phyloP scores from a whole-genome alignment of 2,888 invertebrate genomes.

The Aphrophora alni region DNA sequence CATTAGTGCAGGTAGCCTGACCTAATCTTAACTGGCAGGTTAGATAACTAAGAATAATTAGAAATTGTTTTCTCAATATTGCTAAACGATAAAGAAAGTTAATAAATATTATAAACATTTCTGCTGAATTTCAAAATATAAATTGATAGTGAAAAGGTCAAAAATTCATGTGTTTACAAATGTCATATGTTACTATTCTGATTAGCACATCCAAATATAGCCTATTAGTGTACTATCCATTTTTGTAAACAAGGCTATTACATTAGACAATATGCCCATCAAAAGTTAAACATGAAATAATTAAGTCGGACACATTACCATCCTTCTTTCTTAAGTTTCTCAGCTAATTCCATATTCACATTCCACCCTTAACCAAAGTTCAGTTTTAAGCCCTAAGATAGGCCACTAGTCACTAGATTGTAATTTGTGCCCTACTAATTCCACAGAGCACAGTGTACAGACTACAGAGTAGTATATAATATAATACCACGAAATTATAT shows the following conservation, averaged over 20 bases:
- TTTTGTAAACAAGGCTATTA: too few relatives aligned
- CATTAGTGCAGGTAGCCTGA: background rate
- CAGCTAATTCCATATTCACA: background rate
- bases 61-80: background rate
- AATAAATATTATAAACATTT: too few relatives aligned
- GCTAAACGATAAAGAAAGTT: too few relatives aligned
- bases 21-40: background rate
- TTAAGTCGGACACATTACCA: background rate
- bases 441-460: too few relatives aligned
- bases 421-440: too few relatives aligned
- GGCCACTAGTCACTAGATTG: background rate
- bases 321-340: background rate
- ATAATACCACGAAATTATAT: too few relatives aligned
- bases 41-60: background rate
- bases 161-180: background rate
- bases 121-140: too few relatives aligned
- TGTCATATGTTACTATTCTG: background rate
- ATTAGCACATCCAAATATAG: background rate
- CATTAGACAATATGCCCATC: too few relatives aligned
- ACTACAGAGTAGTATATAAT: too few relatives aligned
- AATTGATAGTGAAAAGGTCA: background rate
- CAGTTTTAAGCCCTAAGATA: background rate
- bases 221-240: too few relatives aligned
- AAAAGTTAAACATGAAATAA: too few relatives aligned
- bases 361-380: background rate